phyloP scores from a whole-genome alignment of 2,113 vertebrate species.

The Cromileptes altivelis region DNA sequence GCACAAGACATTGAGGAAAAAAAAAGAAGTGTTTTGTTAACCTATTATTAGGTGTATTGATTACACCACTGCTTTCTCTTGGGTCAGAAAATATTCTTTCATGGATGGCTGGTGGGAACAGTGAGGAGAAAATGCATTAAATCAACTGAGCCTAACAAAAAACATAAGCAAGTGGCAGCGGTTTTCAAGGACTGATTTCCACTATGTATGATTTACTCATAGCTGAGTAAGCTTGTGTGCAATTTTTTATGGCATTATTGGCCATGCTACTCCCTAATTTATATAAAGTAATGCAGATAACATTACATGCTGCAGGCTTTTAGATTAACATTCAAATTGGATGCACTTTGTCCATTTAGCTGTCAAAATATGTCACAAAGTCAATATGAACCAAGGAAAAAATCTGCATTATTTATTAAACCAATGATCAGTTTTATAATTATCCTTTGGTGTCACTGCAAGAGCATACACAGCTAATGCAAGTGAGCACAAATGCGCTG shows the following conservation, averaged over 20 bases:
- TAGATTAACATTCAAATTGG: neutral
- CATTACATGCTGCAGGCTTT: constrained; percentile 9
- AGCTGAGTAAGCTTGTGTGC: neutral
- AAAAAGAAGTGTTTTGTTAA: neutral
- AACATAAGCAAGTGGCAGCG: neutral
- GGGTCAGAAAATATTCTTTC: neutral
- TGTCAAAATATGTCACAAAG: constrained; percentile 1
- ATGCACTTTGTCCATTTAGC: neutral
- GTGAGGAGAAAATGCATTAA: neutral
- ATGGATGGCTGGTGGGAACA: neutral
- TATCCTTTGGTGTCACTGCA: neutral
- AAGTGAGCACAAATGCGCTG: neutral
- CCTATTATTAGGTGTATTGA: neutral
- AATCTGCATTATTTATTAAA: neutral
- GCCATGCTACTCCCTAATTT: neutral
- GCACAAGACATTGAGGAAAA: neutral
- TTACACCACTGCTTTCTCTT: neutral
- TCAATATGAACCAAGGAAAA: constrained; percentile 16
- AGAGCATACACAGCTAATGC: neutral
- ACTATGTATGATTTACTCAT: neutral
- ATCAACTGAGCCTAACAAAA: neutral
- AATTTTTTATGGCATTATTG: neutral
- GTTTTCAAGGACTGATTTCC: neutral
- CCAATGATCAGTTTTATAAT: neutral
- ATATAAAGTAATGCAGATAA: neutral